Base-by-base conservation (phyloP, 2,888 invertebrate genomes). In the Scaeva pyrastri region DNA sequence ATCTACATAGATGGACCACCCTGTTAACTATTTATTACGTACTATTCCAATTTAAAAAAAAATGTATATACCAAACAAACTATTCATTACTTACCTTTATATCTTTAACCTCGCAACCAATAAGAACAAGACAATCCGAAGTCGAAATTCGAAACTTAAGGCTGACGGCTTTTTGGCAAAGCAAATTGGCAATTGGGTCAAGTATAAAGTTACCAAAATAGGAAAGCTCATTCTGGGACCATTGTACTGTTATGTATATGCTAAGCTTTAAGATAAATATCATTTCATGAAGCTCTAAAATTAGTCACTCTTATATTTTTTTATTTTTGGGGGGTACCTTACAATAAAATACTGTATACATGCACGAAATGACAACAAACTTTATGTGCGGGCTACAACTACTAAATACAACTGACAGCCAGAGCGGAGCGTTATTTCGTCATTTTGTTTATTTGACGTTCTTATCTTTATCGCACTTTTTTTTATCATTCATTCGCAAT, bases 151-250 rank as follows among this genome's bases (percentile, higher is more conserved):
- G 31, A 73, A 43, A 58, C 45, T 64, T 36, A 58, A 72, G 31
- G 1, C 48, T 64, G 43, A 36, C 66, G 50, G 19, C 41, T 60
- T 62, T 45, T 36, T 36, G 16, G 16, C 11, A 26, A 23, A 56
- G 11, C 16, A 58, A 80, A 68, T 80, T n/a, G n/a, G n/a, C n/a
- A n/a, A n/a, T n/a, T 85, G 45, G 84, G 76, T 85, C 84, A 85
- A 84, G 84, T 80, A 72, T 73, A 80, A 74, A 62, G 66, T 79
- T 71, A 64, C 75, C 75, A 43, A 79, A 84, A 64, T 66, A 75
- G 84, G 64, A 75, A 75, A 71, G 71, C 50, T 50, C 56, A 62
- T 76, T 76, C 43, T 23, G 50, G 23, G 64, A 66, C 58, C 58
- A 76, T 82, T 82, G 82, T 82, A 31, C n/a, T n/a, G n/a, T n/a